Evolutionary conservation across 2,113 vertebrate genomes (phyloP).

Genomic region (Aix galericulata): DNA sequence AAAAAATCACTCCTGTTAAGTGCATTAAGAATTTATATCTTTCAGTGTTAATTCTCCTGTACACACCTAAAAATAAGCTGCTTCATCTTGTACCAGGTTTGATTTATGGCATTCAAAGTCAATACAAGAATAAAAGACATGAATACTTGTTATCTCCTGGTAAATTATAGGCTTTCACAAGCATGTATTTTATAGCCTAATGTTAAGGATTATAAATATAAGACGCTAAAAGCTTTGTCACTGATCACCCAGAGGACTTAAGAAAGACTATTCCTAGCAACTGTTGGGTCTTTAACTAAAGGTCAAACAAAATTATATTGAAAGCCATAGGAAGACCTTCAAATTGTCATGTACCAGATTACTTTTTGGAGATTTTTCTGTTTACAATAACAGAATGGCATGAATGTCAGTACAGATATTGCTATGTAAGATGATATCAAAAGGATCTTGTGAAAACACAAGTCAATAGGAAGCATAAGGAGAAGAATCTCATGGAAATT

Average conservation of each 20-base stretch:
- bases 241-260: neutral
- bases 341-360: neutral
- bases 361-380: neutral
- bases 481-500: neutral
- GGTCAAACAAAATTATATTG: neutral
- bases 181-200: constrained; percentile 12
- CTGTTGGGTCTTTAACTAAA: neutral
- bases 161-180: constrained; percentile 47
- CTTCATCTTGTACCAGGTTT: neutral
- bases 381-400: neutral
- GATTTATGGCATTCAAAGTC: constrained; percentile 12
- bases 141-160: constrained; percentile 6
- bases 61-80: neutral
- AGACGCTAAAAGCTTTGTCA: neutral
- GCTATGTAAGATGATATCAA: neutral
- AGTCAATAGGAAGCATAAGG: neutral
- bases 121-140: neutral
- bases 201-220: constrained; percentile 30
- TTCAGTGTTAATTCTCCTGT: neutral
- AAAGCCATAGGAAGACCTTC: neutral
- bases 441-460: neutral
- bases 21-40: neutral
- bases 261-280: neutral
- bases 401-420: neutral
- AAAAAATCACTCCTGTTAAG: neutral